Evolutionary conservation across 2,797 vertebrate species (phyloP).

Genomic region (Cyprinella venusta): DNA sequence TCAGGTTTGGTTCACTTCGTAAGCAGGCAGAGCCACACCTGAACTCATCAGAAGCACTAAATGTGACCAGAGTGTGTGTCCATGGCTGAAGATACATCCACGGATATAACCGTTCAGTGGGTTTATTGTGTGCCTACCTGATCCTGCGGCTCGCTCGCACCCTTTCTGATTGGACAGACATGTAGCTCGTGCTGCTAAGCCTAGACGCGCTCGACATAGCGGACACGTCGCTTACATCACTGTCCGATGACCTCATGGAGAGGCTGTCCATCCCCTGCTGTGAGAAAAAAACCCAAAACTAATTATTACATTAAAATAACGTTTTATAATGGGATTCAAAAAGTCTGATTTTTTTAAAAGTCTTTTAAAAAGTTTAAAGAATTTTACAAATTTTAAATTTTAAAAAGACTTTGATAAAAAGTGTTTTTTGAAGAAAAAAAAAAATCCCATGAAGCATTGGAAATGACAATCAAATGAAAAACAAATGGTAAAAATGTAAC

Average conservation of each 20-base stretch:
- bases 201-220: conserved; percentile 87
- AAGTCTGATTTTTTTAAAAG: too few relatives aligned
- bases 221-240: conserved; percentile 90
- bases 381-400: too few relatives aligned
- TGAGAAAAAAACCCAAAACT: conserved; percentile 51
- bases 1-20: conserved; percentile 48
- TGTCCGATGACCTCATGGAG: conserved; percentile 92
- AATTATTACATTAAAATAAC: background rate
- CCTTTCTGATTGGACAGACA: conserved; percentile 88
- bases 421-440: background rate
- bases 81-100: conserved; percentile 24
- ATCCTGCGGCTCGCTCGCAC: conserved; percentile 82
- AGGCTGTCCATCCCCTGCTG: conserved; percentile 86
- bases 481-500: background rate
- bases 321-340: background rate
- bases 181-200: conserved; percentile 90
- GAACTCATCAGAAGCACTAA: conserved; percentile 47
- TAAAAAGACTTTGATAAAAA: too few relatives aligned
- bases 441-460: background rate
- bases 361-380: too few relatives aligned
- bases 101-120: background rate
- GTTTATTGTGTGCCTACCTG: conserved; percentile 77
- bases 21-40: conserved; percentile 52
- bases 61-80: conserved; percentile 15
- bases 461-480: background rate